Conservation (phyloP, 1,140 invertebrate genomes). For the Phenacoccus solenopsis region DNA sequence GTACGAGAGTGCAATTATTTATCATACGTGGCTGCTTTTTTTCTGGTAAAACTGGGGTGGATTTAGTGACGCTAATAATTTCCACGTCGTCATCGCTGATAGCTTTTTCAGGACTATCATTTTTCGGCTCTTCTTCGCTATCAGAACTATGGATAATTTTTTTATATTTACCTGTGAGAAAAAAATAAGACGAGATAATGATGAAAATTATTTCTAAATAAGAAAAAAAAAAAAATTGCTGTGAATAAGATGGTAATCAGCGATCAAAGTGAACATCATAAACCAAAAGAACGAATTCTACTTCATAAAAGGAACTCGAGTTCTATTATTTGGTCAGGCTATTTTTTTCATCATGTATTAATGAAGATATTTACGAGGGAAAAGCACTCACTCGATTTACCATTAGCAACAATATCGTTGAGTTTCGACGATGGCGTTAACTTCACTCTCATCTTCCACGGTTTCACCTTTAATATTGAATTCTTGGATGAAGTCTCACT, state of each 20-base stretch:
- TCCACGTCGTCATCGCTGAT: background rate
- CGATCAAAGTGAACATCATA: conserved; percentile 15
- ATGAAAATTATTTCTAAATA: too few species aligned
- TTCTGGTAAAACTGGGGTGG: too few species aligned
- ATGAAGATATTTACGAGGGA: background rate
- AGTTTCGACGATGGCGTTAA: background rate
- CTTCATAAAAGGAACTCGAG: background rate
- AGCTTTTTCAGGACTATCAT: too few species aligned
- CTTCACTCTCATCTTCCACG: background rate
- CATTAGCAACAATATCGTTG: background rate
- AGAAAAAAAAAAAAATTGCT: background rate
- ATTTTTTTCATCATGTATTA: background rate
- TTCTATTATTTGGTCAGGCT: background rate
- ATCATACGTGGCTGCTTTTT: too few species aligned
- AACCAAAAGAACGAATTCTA: background rate
- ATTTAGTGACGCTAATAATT: background rate
- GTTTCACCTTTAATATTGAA: background rate
- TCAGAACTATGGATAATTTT: too few species aligned
- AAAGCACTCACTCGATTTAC: background rate
- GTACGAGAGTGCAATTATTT: too few species aligned
- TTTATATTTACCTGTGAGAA: background rate
- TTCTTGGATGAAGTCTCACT: background rate
- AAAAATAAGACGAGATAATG: too few species aligned
- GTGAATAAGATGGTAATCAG: conserved; percentile 4
- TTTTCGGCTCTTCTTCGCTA: too few species aligned